phyloP scores from a whole-genome alignment of 2,888 invertebrate species.

The Leptarthrus brevirostris region DNA sequence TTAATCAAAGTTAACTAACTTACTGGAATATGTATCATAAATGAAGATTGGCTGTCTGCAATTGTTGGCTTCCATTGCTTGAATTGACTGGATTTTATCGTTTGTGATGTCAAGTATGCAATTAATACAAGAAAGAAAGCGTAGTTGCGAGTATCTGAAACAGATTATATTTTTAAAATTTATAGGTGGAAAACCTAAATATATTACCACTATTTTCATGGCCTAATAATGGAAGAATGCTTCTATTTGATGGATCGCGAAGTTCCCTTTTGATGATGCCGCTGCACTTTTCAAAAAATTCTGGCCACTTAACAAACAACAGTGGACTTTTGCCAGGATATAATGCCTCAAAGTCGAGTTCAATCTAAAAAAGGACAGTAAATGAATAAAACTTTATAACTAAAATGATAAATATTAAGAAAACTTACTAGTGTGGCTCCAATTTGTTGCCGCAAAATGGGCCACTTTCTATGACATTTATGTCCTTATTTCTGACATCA shows the following conservation, averaged over 20 bases:
- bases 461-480: conserved; percentile 7
- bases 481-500: not conserved
- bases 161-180: not conserved
- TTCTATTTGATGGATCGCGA: not conserved
- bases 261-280: too few species aligned
- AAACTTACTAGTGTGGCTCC: not conserved
- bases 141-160: not conserved
- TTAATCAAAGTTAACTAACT: too few species aligned
- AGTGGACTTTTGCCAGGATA: conserved; percentile 3
- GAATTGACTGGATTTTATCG: not conserved
- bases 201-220: not conserved
- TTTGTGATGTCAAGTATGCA: not conserved
- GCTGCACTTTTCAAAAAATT: too few species aligned
- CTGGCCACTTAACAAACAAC: not conserved
- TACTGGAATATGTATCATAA: conserved; percentile 4
- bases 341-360: conserved; percentile 7
- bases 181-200: not conserved
- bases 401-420: too few species aligned
- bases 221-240: not conserved
- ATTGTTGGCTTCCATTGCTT: conserved; percentile 22
- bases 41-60: not conserved
- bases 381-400: too few species aligned
- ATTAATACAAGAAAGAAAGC: not conserved
- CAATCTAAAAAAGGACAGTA: conserved; percentile 2
- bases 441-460: conserved; percentile 1